Evolutionary conservation across 2,797 vertebrate species (phyloP).

Genomic region (Arrhamphus sclerolepis): DNA sequence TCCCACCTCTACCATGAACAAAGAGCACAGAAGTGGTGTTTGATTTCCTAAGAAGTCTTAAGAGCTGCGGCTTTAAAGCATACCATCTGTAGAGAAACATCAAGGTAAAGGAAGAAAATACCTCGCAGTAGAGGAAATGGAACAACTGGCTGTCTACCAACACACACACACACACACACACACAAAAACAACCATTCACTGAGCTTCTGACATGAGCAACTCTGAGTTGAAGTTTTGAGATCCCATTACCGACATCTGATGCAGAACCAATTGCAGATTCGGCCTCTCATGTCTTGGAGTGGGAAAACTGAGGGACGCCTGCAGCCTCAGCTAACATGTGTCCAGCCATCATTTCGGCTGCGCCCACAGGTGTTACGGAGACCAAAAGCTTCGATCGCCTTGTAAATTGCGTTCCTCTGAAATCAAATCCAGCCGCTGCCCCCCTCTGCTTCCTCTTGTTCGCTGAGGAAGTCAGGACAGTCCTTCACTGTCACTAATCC

Average conservation of each 20-base stretch:
- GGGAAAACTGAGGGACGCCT: conserved; percentile 21
- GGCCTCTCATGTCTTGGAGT: conserved; percentile 31
- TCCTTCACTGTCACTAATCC: too few species aligned
- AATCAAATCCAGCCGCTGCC: conserved; percentile 63
- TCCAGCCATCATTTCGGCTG: conserved; percentile 34
- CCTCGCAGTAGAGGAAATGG: too few species aligned
- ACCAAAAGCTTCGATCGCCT: conserved; percentile 46
- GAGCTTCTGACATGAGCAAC: conserved; percentile 27
- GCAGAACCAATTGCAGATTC: conserved; percentile 51
- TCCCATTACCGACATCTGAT: conserved; percentile 49
- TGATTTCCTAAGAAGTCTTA: too few species aligned
- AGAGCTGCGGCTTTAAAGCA: background rate
- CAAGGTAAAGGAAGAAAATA: background rate
- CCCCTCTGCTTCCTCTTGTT: conserved; percentile 30
- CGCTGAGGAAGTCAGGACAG: conserved; percentile 30
- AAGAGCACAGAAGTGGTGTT: too few species aligned
- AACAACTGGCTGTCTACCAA: too few species aligned
- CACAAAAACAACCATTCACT: background rate
- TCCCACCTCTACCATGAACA: too few species aligned
- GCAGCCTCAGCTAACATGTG: conserved; percentile 10
- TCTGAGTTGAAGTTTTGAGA: conserved; percentile 37
- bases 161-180: conserved; percentile 29
- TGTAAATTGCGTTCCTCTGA: conserved; percentile 63
- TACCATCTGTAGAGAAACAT: background rate
- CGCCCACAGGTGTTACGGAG: conserved; percentile 28